These are phyloP conservation scores for Artemisiospiza belli DNA, from an alignment of 2,113 vertebrate species.

Conservation along the genomic window DNA sequence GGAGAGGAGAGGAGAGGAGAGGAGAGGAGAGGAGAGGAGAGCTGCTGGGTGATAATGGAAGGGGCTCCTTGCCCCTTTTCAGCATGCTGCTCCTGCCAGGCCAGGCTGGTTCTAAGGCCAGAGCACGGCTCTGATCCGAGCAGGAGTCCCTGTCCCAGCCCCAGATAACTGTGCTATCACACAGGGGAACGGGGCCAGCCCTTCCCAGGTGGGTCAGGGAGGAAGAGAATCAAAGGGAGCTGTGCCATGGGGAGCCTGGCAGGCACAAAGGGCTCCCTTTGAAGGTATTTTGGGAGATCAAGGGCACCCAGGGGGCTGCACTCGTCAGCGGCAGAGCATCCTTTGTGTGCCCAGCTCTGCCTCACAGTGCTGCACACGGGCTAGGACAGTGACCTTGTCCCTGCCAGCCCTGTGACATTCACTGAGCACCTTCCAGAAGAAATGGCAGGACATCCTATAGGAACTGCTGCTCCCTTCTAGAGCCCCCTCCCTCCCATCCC, in stretches of 20 bases:
- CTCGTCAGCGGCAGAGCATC: not conserved
- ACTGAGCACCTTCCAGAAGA: not conserved
- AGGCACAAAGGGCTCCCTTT: not conserved
- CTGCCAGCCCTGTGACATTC: not conserved
- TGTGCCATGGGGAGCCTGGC: not conserved
- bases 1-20: not conserved
- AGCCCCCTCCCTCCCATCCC: not conserved
- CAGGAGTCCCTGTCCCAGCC: not conserved
- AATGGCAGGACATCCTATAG: rapidly evolving
- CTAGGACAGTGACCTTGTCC: not conserved
- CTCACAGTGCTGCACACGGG: rapidly evolving
- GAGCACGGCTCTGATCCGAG: rapidly evolving
- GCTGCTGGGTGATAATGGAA: not conserved
- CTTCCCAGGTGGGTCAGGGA: not conserved
- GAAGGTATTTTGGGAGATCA: not conserved
- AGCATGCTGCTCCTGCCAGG: not conserved
- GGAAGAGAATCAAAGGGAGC: not conserved
- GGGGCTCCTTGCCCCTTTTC: not conserved
- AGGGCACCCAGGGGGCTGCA: not conserved
- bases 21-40: not conserved
- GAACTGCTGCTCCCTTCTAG: not conserved
- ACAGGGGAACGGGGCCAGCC: rapidly evolving
- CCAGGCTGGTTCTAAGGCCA: not conserved
- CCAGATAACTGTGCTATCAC: not conserved
- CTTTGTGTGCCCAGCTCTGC: not conserved